These are phyloP conservation scores for Micromussa lordhowensis DNA, from an alignment of 92 coral and sea anemone species.

Conservation along the genomic window DNA sequence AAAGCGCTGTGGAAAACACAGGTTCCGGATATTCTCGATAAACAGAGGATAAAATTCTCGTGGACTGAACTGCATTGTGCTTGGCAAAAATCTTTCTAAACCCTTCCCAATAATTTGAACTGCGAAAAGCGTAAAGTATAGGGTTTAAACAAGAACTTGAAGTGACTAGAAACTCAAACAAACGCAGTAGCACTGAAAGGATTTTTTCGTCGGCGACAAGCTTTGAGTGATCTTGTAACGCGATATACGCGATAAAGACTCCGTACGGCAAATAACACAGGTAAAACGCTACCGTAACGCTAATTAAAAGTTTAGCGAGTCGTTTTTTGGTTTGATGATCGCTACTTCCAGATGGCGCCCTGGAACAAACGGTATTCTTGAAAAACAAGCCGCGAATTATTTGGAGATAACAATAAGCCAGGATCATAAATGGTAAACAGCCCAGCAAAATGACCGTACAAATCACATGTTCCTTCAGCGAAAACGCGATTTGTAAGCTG, in stretches of 20 bases:
- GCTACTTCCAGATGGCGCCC: conserved; percentile 14
- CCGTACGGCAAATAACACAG: conserved; percentile 76
- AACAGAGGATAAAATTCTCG: neutral
- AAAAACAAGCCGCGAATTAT: conserved; percentile 76
- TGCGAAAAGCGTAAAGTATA: conserved; percentile 78
- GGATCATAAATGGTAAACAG: conserved; percentile 54
- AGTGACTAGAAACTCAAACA: conserved; percentile 64
- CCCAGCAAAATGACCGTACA: conserved; percentile 75
- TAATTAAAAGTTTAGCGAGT: conserved; percentile 66
- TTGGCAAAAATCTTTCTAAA: conserved; percentile 43
- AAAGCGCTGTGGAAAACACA: conserved; percentile 8
- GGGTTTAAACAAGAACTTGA: conserved; percentile 80
- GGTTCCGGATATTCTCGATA: neutral
- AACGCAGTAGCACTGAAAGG: conserved; percentile 52
- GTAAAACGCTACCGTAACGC: conserved; percentile 69
- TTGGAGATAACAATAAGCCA: conserved; percentile 74
- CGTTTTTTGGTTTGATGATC: conserved; percentile 64
- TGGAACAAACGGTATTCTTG: conserved; percentile 63
- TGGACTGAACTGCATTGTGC: conserved; percentile 10
- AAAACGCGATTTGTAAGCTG: conserved; percentile 62
- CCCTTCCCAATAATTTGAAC: conserved; percentile 79
- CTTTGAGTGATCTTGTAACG: conserved; percentile 32
- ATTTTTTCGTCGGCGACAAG: conserved; percentile 35
- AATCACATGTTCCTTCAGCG: conserved; percentile 56
- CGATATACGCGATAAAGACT: conserved; percentile 49